A percentile compares a stretch with the other conserved stretches of the same genome.
Conservation (phyloP, 2,888 invertebrate genomes). For the Drosophila quinaria region DNA sequence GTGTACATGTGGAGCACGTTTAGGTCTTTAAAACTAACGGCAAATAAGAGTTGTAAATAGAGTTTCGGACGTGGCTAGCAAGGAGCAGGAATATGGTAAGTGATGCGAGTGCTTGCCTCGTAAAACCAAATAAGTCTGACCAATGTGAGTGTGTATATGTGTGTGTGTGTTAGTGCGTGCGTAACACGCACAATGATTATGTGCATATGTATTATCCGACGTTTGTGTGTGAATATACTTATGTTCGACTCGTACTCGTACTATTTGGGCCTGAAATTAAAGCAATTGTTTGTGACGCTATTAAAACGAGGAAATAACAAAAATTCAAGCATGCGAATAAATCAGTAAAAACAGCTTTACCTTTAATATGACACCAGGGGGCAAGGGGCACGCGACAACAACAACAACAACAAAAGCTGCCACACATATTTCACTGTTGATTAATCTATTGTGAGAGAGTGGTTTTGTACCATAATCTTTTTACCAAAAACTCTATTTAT, state of each 20-base stretch:
- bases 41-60: slow-evolving; percentile 72
- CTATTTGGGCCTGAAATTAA: slow-evolving; percentile 48
- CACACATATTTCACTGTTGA: slow-evolving; percentile 14
- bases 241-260: too few relatives aligned
- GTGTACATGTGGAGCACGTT: slow-evolving; percentile 58
- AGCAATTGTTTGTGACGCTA: slow-evolving; percentile 60
- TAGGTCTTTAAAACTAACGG: slow-evolving; percentile 75
- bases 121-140: slow-evolving; percentile 53
- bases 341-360: slow-evolving; percentile 36
- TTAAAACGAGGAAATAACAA: slow-evolving; percentile 62
- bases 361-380: slow-evolving; percentile 22
- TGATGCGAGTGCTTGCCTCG: slow-evolving; percentile 55
- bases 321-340: slow-evolving; percentile 63
- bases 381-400: not conserved
- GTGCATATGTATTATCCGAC: slow-evolving; percentile 27
- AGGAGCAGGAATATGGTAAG: slow-evolving; percentile 42
- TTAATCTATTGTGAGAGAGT: slow-evolving; percentile 31
- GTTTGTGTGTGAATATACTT: slow-evolving; percentile 25
- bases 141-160: slow-evolving; percentile 8
- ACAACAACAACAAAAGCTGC: not conserved
- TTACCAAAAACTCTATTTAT: not conserved
- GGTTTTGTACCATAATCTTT: not conserved
- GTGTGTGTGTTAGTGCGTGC: slow-evolving; percentile 35
- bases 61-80: slow-evolving; percentile 46
- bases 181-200: slow-evolving; percentile 63